Evolutionary conservation across 2,113 vertebrate species (phyloP).

Genomic region (Hyperopisus bebe): DNA sequence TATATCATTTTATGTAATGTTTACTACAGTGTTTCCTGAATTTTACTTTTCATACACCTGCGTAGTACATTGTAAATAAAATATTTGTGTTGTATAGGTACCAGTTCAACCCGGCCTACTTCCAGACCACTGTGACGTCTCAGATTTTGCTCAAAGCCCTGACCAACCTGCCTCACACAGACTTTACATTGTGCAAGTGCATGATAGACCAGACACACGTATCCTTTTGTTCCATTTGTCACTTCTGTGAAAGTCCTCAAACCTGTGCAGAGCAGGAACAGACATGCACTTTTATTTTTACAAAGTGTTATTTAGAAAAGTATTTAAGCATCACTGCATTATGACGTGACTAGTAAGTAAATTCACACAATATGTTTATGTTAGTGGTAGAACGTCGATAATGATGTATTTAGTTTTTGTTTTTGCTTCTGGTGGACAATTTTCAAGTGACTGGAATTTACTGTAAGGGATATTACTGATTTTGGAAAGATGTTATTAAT

Average conservation of each 20-base stretch:
- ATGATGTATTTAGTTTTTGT: not conserved
- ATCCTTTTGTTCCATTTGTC: conserved; percentile 58
- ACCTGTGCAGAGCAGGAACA: not conserved
- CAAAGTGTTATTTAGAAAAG: not conserved
- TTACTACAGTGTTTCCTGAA: not conserved
- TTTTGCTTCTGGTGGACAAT: not conserved
- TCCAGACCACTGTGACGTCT: conserved; percentile 81
- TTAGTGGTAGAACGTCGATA: not conserved
- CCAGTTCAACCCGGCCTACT: conserved; percentile 93
- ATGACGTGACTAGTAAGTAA: not conserved
- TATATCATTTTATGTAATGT: not conserved
- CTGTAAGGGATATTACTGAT: not conserved
- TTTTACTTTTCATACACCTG: not conserved
- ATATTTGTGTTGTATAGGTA: conserved; percentile 61
- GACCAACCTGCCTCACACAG: conserved; percentile 89
- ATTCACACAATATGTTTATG: not conserved
- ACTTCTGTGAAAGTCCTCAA: not conserved
- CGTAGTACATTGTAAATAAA: not conserved
- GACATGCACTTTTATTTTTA: not conserved
- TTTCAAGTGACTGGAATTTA: not conserved
- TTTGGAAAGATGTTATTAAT: not conserved
- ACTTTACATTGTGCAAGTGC: conserved; percentile 94
- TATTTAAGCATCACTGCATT: not conserved
- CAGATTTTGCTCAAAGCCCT: conserved; percentile 93
- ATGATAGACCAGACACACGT: conserved; percentile 93